Percentiles rank a stretch among this genome's conserved stretches.
These are phyloP conservation scores for Ptychobarbus kaznakovi DNA, from an alignment of 2,797 vertebrate genomes.

Conservation along the genomic window DNA sequence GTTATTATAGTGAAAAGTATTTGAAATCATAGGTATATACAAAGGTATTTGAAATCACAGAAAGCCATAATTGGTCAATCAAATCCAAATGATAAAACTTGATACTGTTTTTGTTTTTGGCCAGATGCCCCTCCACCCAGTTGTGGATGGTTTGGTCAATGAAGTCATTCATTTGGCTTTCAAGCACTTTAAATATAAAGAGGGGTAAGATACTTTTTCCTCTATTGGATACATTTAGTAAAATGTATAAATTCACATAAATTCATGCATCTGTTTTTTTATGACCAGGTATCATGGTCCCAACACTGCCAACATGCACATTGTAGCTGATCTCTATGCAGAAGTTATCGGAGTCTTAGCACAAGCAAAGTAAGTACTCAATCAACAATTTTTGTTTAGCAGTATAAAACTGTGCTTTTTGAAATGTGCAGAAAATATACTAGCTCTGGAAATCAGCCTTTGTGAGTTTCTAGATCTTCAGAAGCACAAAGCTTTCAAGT, in stretches of 20 bases:
- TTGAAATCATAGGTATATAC: not conserved
- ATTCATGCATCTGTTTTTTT: not conserved
- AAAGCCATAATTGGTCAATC: not conserved
- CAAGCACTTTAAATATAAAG: constrained; percentile 99
- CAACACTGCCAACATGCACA: constrained; percentile 99
- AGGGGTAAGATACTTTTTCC: constrained; percentile 83
- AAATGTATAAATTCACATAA: not conserved
- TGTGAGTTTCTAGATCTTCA: constrained; percentile 71
- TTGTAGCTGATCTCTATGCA: constrained; percentile 96
- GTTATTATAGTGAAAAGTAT: not conserved
- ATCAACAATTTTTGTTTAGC: not conserved
- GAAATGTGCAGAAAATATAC: constrained; percentile 60
- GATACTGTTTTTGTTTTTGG: constrained; percentile 41
- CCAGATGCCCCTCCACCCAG: constrained; percentile 95
- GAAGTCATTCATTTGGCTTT: constrained; percentile 96
- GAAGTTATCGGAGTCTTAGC: constrained; percentile 96
- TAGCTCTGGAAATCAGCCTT: constrained; percentile 76
- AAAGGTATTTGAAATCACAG: not conserved
- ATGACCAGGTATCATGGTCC: constrained; percentile 91
- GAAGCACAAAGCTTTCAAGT: constrained; percentile 66
- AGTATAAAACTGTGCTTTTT: not conserved
- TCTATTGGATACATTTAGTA: not conserved
- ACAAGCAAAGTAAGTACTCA: constrained; percentile 92
- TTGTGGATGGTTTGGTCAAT: constrained; percentile 94
- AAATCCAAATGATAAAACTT: not conserved